Base-by-base conservation (phyloP, 2,797 vertebrate genomes). In the Alectoris magna region DNA sequence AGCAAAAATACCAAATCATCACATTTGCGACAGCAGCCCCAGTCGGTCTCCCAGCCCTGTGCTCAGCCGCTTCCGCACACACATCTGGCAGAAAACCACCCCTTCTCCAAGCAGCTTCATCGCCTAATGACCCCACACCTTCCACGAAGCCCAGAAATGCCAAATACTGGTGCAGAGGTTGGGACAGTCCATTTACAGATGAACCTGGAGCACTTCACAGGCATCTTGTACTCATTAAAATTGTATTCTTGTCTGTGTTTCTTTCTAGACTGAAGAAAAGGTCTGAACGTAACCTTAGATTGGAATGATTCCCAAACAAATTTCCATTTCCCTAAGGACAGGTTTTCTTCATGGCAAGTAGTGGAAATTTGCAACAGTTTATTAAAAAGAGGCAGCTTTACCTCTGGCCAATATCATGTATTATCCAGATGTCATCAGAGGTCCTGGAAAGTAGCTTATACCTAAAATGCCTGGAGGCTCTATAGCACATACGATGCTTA, bases 391-490 rank as follows among this genome's bases (percentile, higher is more conserved):
- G 90, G 87, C 75, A 92, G 87, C 79, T 91, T 94, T 87, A 95
- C 93, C 92, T 86, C 92, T 94, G 87, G 92, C 92, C 92, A 96
- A 36, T 95, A 87, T 95, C 70, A 88, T 84, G 87, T 92, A 93
- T 92, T 95, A 96, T 89, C 94, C 94, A 92, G 79, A 95, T 95
- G 94, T 95, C 96, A 95, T 73, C 79, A 92, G 73, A 90, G 87
- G 93, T 94, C 93, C 84, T 95, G 94, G 88, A 96, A 96, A 94
- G 93, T 88, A 95, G 92, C 89, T 93, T 91, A 90, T 86, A 93
- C 76, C 74, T 91, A 78, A 90, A 94, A 81, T 27, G 89, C 91
- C 93, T 84, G 39, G 76, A 93, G 90, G 75, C 70, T 73, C 76
- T 71, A 82, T 19, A 89, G 55, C 51, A 85, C 46, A 63, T 81